phyloP scores from a whole-genome alignment of 2,888 invertebrate species.

The Drosophila imparisetae region DNA sequence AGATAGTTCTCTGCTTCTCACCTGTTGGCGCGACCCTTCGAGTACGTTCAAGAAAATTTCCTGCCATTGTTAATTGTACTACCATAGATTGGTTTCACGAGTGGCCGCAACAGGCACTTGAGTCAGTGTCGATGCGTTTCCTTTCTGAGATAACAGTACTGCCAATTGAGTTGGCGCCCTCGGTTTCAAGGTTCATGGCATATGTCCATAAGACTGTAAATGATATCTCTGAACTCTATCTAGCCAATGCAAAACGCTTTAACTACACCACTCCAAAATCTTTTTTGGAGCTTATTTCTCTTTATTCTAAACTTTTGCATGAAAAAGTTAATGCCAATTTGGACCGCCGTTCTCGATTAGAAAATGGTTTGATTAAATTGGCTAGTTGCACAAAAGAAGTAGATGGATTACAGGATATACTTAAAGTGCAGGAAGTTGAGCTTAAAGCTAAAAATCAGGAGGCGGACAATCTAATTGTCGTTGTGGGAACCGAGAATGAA shows the following conservation, averaged over 20 bases:
- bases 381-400: constrained; percentile 94
- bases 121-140: constrained; percentile 94
- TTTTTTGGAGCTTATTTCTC: constrained; percentile 95
- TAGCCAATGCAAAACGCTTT: constrained; percentile 93
- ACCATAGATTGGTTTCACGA: constrained; percentile 98
- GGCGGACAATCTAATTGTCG: constrained; percentile 94
- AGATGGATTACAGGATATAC: constrained; percentile 91
- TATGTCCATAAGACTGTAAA: constrained; percentile 95
- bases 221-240: constrained; percentile 91
- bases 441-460: constrained; percentile 94
- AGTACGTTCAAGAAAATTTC: constrained; percentile 95
- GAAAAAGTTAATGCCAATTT: constrained; percentile 89
- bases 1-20: constrained; percentile 94
- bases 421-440: constrained; percentile 91
- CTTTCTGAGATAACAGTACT: constrained; percentile 89
- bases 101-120: constrained; percentile 96
- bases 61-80: constrained; percentile 96
- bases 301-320: constrained; percentile 90
- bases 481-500: constrained; percentile 95
- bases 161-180: constrained; percentile 85
- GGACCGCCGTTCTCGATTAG: constrained; percentile 91
- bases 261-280: constrained; percentile 99
- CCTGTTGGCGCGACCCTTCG: constrained; percentile 96
- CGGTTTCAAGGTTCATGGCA: constrained; percentile 95
- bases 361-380: constrained; percentile 94